Base-by-base conservation (phyloP, 2,113 vertebrate species). In the Anolis carolinensis region DNA sequence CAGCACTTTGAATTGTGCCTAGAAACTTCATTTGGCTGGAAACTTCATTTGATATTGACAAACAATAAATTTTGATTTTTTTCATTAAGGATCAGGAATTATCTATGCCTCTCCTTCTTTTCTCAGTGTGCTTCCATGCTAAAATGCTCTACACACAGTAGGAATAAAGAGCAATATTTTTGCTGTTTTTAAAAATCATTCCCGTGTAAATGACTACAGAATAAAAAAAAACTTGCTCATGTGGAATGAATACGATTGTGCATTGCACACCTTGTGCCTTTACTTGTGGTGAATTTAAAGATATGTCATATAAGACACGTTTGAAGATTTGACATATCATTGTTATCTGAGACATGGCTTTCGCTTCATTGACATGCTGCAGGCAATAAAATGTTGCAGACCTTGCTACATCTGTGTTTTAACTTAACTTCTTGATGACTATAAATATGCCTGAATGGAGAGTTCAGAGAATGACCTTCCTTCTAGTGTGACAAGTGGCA, bases 321-420 rank as follows among this genome's bases (percentile, higher is more conserved):
- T n/a, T 89, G 87, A 92, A 76, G 18, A 32, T 87, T 23, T 87
- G 62, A 85, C 11, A 84, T 90, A 71, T 3, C 79, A 68, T 84
- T 92, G 90, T 80, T 86, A 78, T 79, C 77, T 84, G 85, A 85
- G 76, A 73, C 7, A 77, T 67, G 25, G 2, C 16, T 63, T 79
- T 86, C 9, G n/a, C 27, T 81, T 89, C 65, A 75, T 90, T 18
- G 4, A 21, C n/a, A 59, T 27, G n/a, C n/a, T 86, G 21, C 9
- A 85, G 90, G 81, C 59, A 84, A 82, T 71, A 82, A 39, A 87
- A 82, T 39, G 21, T 21, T 88, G 75, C 85, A 89, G 82, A 30
- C 68, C 74, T 74, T 11, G 16, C 30, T 83, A 23, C 77, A 88
- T n/a, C 72, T 82, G 73, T 68, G 71, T 85, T 90, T 82, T 81